A percentile compares a stretch with the other conserved stretches of the same genome.
Evolutionary conservation across 2,113 vertebrate genomes (phyloP).

Genomic region (Corythornis cristatus): DNA sequence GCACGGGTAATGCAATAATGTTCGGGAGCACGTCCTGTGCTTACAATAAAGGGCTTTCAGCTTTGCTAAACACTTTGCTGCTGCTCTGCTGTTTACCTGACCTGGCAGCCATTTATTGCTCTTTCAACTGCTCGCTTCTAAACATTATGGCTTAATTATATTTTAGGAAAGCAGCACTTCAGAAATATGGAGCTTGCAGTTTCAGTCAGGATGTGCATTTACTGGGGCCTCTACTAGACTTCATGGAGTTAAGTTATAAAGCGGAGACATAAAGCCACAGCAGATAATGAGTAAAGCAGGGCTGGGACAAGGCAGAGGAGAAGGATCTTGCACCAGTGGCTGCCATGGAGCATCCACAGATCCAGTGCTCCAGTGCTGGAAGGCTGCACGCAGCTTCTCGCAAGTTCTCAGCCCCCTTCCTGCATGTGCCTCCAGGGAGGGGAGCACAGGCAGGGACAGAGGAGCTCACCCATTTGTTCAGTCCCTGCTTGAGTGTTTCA

Average conservation of each 20-base stretch:
- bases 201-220: not conserved
- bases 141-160: conserved; percentile 59
- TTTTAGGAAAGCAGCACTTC: not conserved
- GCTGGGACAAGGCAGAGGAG: not conserved
- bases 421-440: fast-evolving
- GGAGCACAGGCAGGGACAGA: not conserved
- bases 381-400: not conserved
- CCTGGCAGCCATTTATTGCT: conserved; percentile 49
- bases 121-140: not conserved
- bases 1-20: not conserved
- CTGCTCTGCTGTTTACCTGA: conserved; percentile 13
- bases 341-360: fast-evolving
- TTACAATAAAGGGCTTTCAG: not conserved
- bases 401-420: fast-evolving
- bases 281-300: fast-evolving
- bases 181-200: conserved; percentile 1
- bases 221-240: not conserved
- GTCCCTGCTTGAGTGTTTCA: fast-evolving
- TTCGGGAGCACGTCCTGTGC: not conserved
- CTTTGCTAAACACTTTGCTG: not conserved
- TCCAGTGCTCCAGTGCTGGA: not conserved
- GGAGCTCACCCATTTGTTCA: too few species aligned
- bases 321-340: fast-evolving
- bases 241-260: not conserved
- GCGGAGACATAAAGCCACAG: not conserved